phyloP scores from a whole-genome alignment of 2,113 vertebrate genomes.

The Odocoileus virginianus region DNA sequence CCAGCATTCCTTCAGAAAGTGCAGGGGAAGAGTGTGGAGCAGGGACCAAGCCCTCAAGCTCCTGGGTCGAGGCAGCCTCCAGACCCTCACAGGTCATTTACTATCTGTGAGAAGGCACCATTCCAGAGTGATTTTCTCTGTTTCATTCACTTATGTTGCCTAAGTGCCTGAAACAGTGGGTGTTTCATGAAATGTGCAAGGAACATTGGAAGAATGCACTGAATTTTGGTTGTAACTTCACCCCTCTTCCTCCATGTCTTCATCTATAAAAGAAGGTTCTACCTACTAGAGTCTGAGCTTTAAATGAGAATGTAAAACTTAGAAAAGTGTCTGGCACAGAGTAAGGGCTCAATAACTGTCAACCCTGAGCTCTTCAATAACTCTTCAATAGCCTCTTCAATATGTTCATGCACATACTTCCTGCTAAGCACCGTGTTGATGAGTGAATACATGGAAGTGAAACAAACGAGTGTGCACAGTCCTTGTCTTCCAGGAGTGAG shows the following conservation, averaged over 20 bases:
- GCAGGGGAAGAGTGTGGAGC: fast-evolving
- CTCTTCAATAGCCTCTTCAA: too few species aligned
- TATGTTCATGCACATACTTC: not conserved
- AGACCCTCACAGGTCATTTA: not conserved
- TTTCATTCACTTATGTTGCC: not conserved
- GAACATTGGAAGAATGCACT: too few species aligned
- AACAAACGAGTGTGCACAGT: not conserved
- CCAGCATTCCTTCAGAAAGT: not conserved
- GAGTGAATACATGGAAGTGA: not conserved
- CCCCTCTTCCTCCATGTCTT: not conserved
- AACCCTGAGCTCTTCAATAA: not conserved
- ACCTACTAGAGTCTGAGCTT: not conserved
- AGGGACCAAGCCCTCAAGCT: not conserved
- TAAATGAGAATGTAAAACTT: not conserved
- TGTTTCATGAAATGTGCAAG: not conserved
- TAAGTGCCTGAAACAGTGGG: not conserved
- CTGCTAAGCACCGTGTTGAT: not conserved
- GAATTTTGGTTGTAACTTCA: not conserved
- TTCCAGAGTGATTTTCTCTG: not conserved
- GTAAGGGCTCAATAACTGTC: not conserved
- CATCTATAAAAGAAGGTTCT: not conserved
- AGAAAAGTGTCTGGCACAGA: not conserved
- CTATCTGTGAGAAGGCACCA: not conserved
- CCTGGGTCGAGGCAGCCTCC: not conserved
- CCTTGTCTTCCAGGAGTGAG: not conserved